Conservation (phyloP, 2,888 invertebrate genomes). For the Oscheius myriophilus region DNA sequence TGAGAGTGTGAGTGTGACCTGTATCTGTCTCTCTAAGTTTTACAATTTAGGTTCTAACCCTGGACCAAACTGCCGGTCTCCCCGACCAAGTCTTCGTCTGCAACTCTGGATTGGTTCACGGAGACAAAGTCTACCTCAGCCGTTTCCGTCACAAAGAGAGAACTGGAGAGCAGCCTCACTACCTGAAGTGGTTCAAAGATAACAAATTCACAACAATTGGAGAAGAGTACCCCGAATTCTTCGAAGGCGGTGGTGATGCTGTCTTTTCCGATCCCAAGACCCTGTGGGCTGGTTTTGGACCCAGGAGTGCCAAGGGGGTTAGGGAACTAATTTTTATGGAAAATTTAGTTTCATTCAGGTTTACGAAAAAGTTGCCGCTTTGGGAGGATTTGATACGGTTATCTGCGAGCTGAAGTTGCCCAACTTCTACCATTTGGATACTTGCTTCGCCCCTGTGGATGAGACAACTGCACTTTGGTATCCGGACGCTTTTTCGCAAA, state of each 20-base stretch:
- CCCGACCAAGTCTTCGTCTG: constrained; percentile 71
- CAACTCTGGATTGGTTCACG: constrained; percentile 67
- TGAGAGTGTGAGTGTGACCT: too few species aligned
- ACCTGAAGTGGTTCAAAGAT: constrained; percentile 66
- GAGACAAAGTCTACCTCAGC: constrained; percentile 67
- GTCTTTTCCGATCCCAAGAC: constrained; percentile 64
- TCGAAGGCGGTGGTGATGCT: constrained; percentile 70
- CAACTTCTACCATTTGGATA: constrained; percentile 70
- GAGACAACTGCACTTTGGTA: constrained; percentile 65
- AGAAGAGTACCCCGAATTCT: constrained; percentile 61
- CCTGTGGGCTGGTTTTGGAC: constrained; percentile 69
- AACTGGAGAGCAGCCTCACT: constrained; percentile 67
- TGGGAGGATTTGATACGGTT: constrained; percentile 65
- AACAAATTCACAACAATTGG: constrained; percentile 63
- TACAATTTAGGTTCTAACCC: constrained; percentile 54
- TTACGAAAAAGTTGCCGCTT: constrained; percentile 55
- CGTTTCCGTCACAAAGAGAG: constrained; percentile 68
- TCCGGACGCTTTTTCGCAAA: constrained; percentile 63
- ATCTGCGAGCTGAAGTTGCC: constrained; percentile 63
- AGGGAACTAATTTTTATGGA: background rate
- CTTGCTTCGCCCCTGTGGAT: constrained; percentile 69
- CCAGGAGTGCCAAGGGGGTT: constrained; percentile 60
- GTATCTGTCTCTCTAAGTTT: background rate
- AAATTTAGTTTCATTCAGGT: constrained; percentile 42
- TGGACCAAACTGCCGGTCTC: constrained; percentile 63